A percentile compares a stretch with the other conserved stretches of the same genome.
phyloP scores from a whole-genome alignment of 2,888 invertebrate species.

The Uropetala carovei region DNA sequence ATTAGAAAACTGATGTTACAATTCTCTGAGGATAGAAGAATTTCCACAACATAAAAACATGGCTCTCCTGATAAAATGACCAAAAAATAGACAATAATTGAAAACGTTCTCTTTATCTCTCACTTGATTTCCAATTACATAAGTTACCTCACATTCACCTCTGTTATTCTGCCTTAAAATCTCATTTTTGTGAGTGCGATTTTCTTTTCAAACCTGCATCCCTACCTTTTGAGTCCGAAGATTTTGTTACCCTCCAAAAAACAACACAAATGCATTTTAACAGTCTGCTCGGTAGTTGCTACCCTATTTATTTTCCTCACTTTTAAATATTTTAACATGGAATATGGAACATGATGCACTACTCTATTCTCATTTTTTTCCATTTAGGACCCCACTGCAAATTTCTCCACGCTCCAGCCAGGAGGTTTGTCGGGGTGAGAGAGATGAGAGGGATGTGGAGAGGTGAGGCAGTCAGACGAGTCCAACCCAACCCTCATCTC shows the following conservation, averaged over 20 bases:
- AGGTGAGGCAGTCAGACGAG: background rate
- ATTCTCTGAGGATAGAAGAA: background rate
- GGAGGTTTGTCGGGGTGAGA: conserved; percentile 1
- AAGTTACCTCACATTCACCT: background rate
- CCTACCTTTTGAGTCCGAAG: background rate
- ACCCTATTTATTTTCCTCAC: conserved; percentile 44
- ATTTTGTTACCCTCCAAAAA: background rate
- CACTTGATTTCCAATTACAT: background rate
- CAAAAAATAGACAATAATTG: conserved; percentile 30
- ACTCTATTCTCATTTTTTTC: conserved; percentile 39
- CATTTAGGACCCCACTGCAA: conserved; percentile 16
- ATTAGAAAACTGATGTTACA: background rate
- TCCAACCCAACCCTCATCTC: conserved; percentile 15
- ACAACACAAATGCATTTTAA: conserved; percentile 54
- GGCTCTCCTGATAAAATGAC: conserved; percentile 26
- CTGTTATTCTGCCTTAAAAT: background rate
- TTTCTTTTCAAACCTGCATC: conserved; percentile 34
- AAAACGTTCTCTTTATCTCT: background rate
- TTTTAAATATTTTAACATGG: conserved; percentile 52
- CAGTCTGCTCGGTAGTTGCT: conserved; percentile 55
- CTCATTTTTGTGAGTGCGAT: background rate
- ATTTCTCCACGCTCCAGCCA: background rate
- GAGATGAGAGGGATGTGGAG: conserved; percentile 18
- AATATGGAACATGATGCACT: conserved; percentile 61
- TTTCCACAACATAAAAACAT: conserved; percentile 32